Conservation (phyloP, 2,797 vertebrate genomes). For the Bradypodion pumilum region DNA sequence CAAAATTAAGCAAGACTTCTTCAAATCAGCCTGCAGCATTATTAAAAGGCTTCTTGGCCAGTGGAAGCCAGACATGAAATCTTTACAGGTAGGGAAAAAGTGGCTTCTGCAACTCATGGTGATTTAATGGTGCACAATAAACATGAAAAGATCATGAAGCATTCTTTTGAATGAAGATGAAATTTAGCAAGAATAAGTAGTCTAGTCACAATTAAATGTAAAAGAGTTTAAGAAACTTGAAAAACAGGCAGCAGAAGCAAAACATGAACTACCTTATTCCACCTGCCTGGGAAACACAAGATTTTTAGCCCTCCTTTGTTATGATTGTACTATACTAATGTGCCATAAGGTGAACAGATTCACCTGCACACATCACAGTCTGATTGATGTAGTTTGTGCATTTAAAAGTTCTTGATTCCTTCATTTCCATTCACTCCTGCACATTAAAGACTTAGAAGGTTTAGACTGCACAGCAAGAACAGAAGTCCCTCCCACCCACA, state of each 20-base stretch:
- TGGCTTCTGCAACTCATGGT: background rate
- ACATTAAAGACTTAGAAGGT: slow-evolving; percentile 55
- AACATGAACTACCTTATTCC: slow-evolving; percentile 8
- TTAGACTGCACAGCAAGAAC: fast-evolving
- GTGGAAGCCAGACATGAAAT: too few relatives aligned
- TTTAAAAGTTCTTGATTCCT: background rate
- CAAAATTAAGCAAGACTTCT: too few relatives aligned
- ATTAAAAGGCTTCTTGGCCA: too few relatives aligned
- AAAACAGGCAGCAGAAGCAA: slow-evolving; percentile 25
- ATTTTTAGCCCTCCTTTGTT: slow-evolving; percentile 10
- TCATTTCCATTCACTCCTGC: slow-evolving; percentile 1
- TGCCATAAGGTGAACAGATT: slow-evolving; percentile 3
- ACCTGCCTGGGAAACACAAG: slow-evolving; percentile 16
- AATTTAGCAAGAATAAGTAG: slow-evolving; percentile 17
- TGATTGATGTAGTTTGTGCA: background rate
- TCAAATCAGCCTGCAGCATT: too few relatives aligned
- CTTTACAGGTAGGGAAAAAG: too few relatives aligned
- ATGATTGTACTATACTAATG: slow-evolving; percentile 26
- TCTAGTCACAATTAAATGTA: slow-evolving; percentile 46
- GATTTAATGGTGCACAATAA: slow-evolving; percentile 35
- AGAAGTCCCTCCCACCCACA: slow-evolving; percentile 16
- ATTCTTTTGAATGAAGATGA: background rate
- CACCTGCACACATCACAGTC: background rate
- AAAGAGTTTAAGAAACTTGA: slow-evolving; percentile 35
- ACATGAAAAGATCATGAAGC: slow-evolving; percentile 21